Percentiles rank a stretch among this genome's conserved stretches.
Conservation (phyloP, 2,113 vertebrate genomes). For the Thomomys bottae region DNA sequence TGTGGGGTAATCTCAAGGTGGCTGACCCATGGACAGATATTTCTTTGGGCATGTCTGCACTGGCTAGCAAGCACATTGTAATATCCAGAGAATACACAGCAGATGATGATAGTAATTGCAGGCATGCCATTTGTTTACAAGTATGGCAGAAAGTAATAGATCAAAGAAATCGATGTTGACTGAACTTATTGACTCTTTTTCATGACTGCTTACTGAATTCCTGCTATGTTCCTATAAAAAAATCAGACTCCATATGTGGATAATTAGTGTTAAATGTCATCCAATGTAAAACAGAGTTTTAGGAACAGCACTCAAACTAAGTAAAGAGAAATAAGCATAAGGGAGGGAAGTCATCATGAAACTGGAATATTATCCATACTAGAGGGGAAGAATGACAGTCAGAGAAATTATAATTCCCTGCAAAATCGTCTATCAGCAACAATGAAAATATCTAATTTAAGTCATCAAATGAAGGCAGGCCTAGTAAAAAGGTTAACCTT, state of each 20-base stretch:
- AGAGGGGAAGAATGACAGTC: not conserved
- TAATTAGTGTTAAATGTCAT: not conserved
- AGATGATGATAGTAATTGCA: not conserved
- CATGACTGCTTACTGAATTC: not conserved
- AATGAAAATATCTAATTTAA: not conserved
- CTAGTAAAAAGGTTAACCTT: not conserved
- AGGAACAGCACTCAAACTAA: not conserved
- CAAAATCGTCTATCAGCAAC: not conserved
- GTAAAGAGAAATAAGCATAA: not conserved
- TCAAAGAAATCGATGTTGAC: not conserved
- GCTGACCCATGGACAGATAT: not conserved
- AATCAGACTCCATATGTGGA: not conserved
- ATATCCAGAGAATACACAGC: not conserved
- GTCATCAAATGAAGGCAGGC: not conserved
- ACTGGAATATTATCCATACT: not conserved
- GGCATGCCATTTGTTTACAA: not conserved
- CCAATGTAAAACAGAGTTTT: not conserved
- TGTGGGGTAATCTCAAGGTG: not conserved
- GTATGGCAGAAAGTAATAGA: not conserved
- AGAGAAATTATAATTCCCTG: not conserved
- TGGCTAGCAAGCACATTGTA: not conserved
- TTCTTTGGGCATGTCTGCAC: not conserved
- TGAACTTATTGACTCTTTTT: constrained; percentile 17
- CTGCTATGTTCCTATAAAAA: not conserved
- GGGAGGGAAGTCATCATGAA: not conserved